Base-by-base conservation (phyloP, 2,888 invertebrate species). In the Sinopyrophorus schimmeli region DNA sequence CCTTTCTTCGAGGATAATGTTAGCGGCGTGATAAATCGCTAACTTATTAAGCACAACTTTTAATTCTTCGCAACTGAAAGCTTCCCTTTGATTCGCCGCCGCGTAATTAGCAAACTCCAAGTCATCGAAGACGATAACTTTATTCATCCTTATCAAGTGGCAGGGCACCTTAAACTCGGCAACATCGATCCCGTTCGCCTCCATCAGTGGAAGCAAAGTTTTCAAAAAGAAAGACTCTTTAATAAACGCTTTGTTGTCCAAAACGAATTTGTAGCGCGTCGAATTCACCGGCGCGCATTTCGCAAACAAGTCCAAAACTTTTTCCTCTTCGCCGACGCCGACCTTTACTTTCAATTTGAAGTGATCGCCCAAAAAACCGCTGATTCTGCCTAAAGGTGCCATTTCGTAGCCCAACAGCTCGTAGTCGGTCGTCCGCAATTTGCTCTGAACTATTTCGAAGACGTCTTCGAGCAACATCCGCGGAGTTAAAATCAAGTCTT, bases 331-430 rank as follows among this genome's bases (percentile, higher is more conserved):
- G 26, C 47, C 23, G 6, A 18, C 20, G 6, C 34, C 38, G 16
- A 58, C 35, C 17, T 42, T 43, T n/a, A 61, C 61, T 51, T 49
- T 55, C 15, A 60, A 42, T 52, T 54, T 62, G 30, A 50, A 64
- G 44, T 69, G 66, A 24, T 62, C 58, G 6, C 66, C 66, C 11
- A 66, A 32, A 39, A 62, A 67, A 21, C 68, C 66, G 26, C 51
- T 47, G 15, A 47, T 54, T 37, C 61, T 57, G 24, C 51, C 54
- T n/a, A 60, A 28, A 1, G 44, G 49, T 3, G 26, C 49, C 9
- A 63, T 17, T 9, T 32, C 31, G 30, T 54, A 64, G 18, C 30
- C 38, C 14, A 52, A 15, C 5, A 62, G 37, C 14, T 54, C 37
- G 46, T 57, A 65, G 37, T 58, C 38, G 17, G 38, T 53, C n/a